phyloP scores from a whole-genome alignment of 2,797 vertebrate genomes.

The Cirrhinus molitorella region DNA sequence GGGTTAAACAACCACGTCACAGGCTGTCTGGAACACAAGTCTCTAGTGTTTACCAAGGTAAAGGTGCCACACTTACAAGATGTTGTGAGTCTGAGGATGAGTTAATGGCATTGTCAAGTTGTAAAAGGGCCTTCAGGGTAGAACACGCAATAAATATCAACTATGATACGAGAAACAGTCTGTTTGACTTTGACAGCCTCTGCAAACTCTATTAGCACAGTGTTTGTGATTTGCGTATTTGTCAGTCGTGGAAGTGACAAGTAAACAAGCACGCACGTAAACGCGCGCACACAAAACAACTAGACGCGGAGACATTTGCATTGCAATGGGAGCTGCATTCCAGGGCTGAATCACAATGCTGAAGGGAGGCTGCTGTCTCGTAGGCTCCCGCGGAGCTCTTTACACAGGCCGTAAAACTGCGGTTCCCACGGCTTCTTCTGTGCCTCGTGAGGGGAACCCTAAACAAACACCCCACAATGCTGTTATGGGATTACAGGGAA shows the following conservation, averaged over 20 bases:
- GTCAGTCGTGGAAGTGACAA: conserved; percentile 59
- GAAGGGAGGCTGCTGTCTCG: conserved; percentile 59
- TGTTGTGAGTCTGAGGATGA: conserved; percentile 44
- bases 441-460: conserved; percentile 46
- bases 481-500: conserved; percentile 40
- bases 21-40: conserved; percentile 22
- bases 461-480: conserved; percentile 60
- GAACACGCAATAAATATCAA: conserved; percentile 57
- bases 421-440: conserved; percentile 60
- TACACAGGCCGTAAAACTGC: conserved; percentile 55
- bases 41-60: conserved; percentile 46
- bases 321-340: conserved; percentile 64
- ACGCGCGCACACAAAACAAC: conserved; percentile 50
- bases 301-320: conserved; percentile 61
- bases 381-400: conserved; percentile 59
- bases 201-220: conserved; percentile 57
- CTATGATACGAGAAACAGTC: conserved; percentile 49
- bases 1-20: conserved; percentile 33
- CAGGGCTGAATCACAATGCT: conserved; percentile 57
- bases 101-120: conserved; percentile 58
- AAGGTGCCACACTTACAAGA: conserved; percentile 47
- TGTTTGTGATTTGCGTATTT: conserved; percentile 59
- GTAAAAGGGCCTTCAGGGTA: conserved; percentile 52
- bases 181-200: conserved; percentile 48
- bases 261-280: conserved; percentile 49